A percentile compares a stretch with the other conserved stretches of the same genome.
Evolutionary conservation across 2,113 vertebrate species (phyloP).

Genomic region (Indicator indicator): DNA sequence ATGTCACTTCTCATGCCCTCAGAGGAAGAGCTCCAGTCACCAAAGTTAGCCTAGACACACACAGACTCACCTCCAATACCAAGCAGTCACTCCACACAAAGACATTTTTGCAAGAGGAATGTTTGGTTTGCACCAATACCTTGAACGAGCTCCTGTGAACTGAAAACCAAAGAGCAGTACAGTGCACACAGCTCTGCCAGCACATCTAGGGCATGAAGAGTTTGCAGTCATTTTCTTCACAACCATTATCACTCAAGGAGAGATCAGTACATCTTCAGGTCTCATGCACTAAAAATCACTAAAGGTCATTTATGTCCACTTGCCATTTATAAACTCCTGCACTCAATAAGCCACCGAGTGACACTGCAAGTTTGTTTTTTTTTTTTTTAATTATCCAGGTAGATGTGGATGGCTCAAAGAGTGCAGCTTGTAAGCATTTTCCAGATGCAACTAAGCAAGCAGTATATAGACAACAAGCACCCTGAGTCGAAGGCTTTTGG

Average conservation of each 20-base stretch:
- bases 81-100: fast-evolving
- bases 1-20: not conserved
- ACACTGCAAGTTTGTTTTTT: fast-evolving
- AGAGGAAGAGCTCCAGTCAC: not conserved
- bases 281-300: not conserved
- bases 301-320: not conserved
- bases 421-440: not conserved
- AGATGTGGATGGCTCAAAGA: not conserved
- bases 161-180: not conserved
- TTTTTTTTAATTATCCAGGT: not conserved
- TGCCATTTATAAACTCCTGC: not conserved
- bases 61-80: fast-evolving
- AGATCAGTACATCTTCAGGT: not conserved
- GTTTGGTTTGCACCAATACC: fast-evolving
- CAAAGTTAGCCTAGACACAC: not conserved
- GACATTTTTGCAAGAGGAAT: not conserved
- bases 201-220: not conserved
- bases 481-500: not conserved
- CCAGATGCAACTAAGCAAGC: not conserved
- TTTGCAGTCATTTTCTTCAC: not conserved
- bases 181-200: no score
- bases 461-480: not conserved
- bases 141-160: fast-evolving
- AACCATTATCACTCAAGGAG: fast-evolving
- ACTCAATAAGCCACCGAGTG: not conserved